These are phyloP conservation scores for Crypturellus tataupa DNA, from an alignment of 2,797 vertebrate species.

Conservation along the genomic window DNA sequence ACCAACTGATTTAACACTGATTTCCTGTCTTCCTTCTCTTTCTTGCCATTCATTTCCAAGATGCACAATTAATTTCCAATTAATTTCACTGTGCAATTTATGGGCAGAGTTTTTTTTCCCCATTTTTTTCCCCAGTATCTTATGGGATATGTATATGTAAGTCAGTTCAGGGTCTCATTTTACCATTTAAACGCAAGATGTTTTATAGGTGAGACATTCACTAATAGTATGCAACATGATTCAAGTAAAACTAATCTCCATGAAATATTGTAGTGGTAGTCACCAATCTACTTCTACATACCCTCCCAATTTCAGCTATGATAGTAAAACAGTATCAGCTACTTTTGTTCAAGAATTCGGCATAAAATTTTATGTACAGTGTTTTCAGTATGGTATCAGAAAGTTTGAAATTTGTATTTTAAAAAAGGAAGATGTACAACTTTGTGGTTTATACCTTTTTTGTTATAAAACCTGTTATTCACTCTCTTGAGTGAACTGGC, in stretches of 20 bases:
- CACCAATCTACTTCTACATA: conserved; percentile 38
- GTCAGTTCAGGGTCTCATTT: conserved; percentile 51
- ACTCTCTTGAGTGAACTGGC: conserved; percentile 27
- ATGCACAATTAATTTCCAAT: neutral
- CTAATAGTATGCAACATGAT: conserved; percentile 66
- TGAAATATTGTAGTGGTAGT: conserved; percentile 57
- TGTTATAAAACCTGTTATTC: conserved; percentile 29
- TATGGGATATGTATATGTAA: conserved; percentile 10
- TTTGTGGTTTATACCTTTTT: neutral
- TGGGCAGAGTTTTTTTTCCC: conserved; percentile 51
- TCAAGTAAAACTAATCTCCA: conserved; percentile 68
- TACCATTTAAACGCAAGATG: conserved; percentile 62
- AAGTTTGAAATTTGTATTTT: conserved; percentile 32
- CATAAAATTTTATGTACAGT: conserved; percentile 36
- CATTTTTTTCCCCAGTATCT: too few relatives aligned
- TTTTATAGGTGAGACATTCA: conserved; percentile 74
- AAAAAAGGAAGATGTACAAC: neutral
- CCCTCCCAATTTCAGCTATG: conserved; percentile 33
- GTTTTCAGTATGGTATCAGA: neutral
- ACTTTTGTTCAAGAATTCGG: conserved; percentile 44
- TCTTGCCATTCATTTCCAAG: neutral
- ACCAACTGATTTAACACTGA: conserved; percentile 9
- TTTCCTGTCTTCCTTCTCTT: conserved; percentile 14
- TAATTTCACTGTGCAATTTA: conserved; percentile 49
- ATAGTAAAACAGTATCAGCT: conserved; percentile 47